Conservation (phyloP, 2,113 vertebrate species). For the Odocoileus virginianus region DNA sequence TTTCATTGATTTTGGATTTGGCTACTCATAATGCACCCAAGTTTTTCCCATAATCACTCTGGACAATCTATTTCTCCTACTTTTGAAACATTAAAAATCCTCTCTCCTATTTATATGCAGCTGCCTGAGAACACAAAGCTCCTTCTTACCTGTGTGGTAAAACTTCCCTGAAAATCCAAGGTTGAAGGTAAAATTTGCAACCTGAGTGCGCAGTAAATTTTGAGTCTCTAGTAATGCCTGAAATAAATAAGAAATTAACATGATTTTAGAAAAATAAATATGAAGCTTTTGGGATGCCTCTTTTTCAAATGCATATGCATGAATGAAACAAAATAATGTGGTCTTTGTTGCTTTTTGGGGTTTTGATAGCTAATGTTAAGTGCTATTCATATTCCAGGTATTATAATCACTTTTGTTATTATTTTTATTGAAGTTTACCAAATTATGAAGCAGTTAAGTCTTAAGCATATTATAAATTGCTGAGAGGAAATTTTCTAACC, state of each 20-base stretch:
- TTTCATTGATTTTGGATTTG: neutral
- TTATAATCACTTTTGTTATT: neutral
- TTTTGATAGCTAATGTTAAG: neutral
- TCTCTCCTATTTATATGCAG: conserved; percentile 65
- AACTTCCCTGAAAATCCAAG: conserved; percentile 94
- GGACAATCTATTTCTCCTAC: neutral
- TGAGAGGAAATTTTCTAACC: neutral
- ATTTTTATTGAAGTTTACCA: neutral
- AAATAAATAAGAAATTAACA: conserved; percentile 86
- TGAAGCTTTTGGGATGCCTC: conserved; percentile 56
- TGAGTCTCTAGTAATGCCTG: conserved; percentile 91
- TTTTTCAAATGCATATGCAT: conserved; percentile 54
- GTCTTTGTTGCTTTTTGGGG: neutral
- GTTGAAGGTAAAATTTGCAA: conserved; percentile 93
- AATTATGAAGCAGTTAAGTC: neutral
- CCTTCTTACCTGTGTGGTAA: conserved; percentile 91
- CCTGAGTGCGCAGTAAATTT: conserved; percentile 89
- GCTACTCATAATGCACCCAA: neutral
- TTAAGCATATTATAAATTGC: neutral
- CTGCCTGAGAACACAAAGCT: conserved; percentile 74
- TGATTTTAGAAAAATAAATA: conserved; percentile 76
- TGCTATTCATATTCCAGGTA: neutral
- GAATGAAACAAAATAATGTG: conserved; percentile 29
- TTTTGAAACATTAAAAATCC: conserved; percentile 31
- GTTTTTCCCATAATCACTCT: neutral